Conservation (phyloP, 2,888 invertebrate species). For the Cheilosia urbana region DNA sequence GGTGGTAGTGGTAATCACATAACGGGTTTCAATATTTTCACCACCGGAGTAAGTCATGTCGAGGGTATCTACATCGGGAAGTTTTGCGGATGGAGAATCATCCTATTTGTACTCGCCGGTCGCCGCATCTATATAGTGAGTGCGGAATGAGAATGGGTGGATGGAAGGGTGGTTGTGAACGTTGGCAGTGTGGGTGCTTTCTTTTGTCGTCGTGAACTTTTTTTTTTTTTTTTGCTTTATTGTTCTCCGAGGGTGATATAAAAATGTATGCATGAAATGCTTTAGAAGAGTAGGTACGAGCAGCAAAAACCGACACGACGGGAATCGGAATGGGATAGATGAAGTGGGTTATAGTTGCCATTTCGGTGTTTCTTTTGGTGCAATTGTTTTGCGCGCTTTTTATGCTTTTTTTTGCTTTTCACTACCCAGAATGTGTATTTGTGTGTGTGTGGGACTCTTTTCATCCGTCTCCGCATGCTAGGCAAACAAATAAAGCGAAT, state of each 20-base stretch:
- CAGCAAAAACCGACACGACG: slow-evolving; percentile 1
- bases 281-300: slow-evolving; percentile 48
- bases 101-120: slow-evolving; percentile 54
- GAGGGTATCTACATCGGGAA: slow-evolving; percentile 72
- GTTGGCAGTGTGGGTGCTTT: slow-evolving; percentile 54
- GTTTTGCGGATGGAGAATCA: slow-evolving; percentile 75
- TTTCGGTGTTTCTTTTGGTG: slow-evolving; percentile 63
- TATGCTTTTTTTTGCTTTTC: slow-evolving; percentile 17
- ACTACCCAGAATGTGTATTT: background rate
- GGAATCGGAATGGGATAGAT: slow-evolving; percentile 15
- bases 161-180: slow-evolving; percentile 31
- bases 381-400: slow-evolving; percentile 59
- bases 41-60: slow-evolving; percentile 75
- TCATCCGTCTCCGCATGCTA: slow-evolving; percentile 21
- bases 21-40: slow-evolving; percentile 76
- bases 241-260: slow-evolving; percentile 67
- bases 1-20: slow-evolving; percentile 72
- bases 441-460: background rate
- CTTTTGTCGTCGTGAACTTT: slow-evolving; percentile 62
- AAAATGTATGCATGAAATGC: slow-evolving; percentile 74
- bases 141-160: slow-evolving; percentile 29
- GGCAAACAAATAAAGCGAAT: slow-evolving; percentile 54
- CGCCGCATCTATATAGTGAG: slow-evolving; percentile 3
- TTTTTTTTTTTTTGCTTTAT: slow-evolving; percentile 40
- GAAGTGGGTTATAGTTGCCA: slow-evolving; percentile 69